Evolutionary conservation across 1,140 invertebrate genomes (phyloP).

Genomic region (Drosophila sp.): DNA sequence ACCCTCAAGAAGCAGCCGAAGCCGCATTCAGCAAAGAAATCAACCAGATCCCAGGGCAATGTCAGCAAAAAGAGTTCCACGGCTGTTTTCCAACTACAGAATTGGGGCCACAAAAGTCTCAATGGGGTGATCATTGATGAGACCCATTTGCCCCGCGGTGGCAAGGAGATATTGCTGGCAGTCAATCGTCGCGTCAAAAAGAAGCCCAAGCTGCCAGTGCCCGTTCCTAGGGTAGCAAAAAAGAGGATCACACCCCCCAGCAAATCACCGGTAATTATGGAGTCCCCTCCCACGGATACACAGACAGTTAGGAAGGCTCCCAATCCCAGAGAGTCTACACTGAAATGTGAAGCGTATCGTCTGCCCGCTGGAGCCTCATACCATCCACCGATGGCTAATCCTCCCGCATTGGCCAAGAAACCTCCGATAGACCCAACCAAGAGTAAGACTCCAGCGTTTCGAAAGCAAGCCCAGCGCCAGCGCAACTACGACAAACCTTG

Average conservation of each 20-base stretch:
- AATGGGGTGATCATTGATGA: slow-evolving; percentile 48
- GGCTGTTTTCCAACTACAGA: slow-evolving; percentile 21
- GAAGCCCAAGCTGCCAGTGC: not conserved
- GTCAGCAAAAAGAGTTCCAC: slow-evolving; percentile 20
- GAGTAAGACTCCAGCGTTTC: not conserved
- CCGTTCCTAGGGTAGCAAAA: no score
- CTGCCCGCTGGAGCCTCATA: slow-evolving; percentile 13
- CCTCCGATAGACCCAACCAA: not conserved
- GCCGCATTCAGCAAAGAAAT: no score
- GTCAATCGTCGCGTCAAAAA: not conserved
- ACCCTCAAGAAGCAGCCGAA: not conserved
- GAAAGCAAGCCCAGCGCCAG: not conserved
- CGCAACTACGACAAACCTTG: slow-evolving; percentile 37
- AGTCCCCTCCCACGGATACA: no score
- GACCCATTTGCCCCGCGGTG: slow-evolving; percentile 18
- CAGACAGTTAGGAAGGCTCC: no score
- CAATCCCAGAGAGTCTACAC: no score
- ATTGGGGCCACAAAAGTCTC: slow-evolving; percentile 15
- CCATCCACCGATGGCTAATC: not conserved
- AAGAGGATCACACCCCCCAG: no score
- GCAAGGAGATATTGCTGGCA: slow-evolving; percentile 20
- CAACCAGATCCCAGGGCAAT: not conserved
- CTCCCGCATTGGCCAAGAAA: not conserved
- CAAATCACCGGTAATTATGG: no score
- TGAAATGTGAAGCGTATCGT: not conserved